phyloP scores from a whole-genome alignment of 2,113 vertebrate genomes.

The Aegotheles bennettii region DNA sequence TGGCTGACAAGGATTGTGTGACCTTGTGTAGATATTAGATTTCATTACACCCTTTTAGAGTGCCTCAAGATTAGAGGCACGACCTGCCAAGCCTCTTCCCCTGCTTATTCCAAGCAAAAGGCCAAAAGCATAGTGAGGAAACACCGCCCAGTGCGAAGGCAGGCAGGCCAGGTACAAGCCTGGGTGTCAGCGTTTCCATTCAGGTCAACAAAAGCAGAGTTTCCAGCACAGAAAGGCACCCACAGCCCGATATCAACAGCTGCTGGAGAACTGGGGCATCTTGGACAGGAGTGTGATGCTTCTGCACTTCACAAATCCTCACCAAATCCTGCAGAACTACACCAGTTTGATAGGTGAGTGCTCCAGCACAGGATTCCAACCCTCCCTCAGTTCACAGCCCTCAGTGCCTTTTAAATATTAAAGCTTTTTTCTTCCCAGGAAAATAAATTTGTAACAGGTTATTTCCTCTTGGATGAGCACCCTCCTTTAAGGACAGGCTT shows the following conservation, averaged over 20 bases:
- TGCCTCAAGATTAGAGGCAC: not conserved
- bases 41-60: slow-evolving; percentile 9
- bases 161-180: not conserved
- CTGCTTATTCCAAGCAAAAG: not conserved
- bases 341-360: accelerated
- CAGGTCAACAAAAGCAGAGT: not conserved
- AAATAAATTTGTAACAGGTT: not conserved
- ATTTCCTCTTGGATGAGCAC: not conserved
- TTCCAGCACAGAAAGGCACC: not conserved
- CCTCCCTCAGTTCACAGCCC: not conserved
- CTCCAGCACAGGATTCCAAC: not conserved
- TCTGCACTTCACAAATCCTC: not conserved
- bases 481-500: not conserved
- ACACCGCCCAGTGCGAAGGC: not conserved
- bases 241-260: not conserved
- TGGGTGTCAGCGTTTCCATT: not conserved
- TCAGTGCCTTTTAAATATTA: not conserved
- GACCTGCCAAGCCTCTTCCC: slow-evolving; percentile 30
- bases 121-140: not conserved
- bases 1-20: slow-evolving; percentile 26
- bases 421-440: not conserved
- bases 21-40: slow-evolving; percentile 46
- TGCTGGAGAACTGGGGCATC: not conserved
- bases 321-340: not conserved
- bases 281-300: not conserved